These are phyloP conservation scores for Momotus momota DNA, from an alignment of 2,797 vertebrate genomes.

Conservation along the genomic window DNA sequence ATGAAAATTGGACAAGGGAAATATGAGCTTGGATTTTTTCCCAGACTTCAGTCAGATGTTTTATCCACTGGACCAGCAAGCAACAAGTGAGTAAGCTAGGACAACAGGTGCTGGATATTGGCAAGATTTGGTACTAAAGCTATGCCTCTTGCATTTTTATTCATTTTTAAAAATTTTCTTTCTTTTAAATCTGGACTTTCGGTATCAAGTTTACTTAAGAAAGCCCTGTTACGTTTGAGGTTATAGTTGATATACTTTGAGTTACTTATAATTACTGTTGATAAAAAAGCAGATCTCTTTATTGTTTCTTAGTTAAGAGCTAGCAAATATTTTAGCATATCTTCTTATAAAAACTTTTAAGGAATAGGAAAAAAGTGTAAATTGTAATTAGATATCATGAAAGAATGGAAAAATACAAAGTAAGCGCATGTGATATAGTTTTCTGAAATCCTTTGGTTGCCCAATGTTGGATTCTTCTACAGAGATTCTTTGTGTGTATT, in stretches of 20 bases:
- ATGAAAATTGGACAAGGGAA: conserved; percentile 99
- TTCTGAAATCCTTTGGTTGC: neutral
- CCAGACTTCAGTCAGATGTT: conserved; percentile 93
- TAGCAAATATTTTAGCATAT: neutral
- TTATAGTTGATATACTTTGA: neutral
- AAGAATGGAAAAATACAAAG: neutral
- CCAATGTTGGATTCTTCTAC: neutral
- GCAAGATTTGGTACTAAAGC: neutral
- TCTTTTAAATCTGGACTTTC: neutral
- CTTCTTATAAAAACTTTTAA: neutral
- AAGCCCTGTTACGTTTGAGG: neutral
- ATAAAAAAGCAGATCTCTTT: neutral
- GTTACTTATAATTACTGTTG: neutral
- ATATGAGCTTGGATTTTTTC: conserved; percentile 97
- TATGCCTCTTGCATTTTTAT: neutral
- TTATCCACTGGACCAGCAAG: conserved; percentile 93
- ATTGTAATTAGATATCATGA: neutral
- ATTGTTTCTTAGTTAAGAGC: neutral
- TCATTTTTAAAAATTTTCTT: neutral
- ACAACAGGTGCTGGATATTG: neutral
- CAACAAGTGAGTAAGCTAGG: conserved; percentile 89
- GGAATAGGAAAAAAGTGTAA: neutral
- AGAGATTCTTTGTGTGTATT: neutral
- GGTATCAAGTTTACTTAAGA: neutral
- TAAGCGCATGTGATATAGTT: neutral